Base-by-base conservation (phyloP, 2,113 vertebrate species). In the Actenoides lindsayi region DNA sequence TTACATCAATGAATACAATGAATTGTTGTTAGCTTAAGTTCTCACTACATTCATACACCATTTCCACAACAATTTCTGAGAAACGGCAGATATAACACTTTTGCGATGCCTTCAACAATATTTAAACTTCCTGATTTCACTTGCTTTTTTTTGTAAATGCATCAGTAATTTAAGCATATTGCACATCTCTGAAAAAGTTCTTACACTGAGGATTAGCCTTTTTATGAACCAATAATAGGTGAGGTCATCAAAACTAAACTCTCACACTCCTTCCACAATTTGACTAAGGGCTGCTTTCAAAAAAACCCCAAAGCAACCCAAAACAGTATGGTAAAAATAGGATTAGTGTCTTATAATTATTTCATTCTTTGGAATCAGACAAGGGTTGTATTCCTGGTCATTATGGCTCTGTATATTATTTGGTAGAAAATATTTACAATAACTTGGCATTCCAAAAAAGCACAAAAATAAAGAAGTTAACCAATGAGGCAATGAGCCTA, bases 391-490 rank as follows among this genome's bases (percentile, higher is more conserved):
- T 24, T 90, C 46, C 65, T 56, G 63, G 48, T 76, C 53, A 82
- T 37, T 62, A 92, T 42, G 39, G 79, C 70, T 41, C 10, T n/a
- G 28, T 19, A 35, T 39, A 13, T 28, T 79, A 63, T 92, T 93
- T 96, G 74, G 81, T 83, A 94, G 94, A 83, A 90, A 85, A 89
- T 60, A 82, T 18, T 57, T 90, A 65, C 48, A 96, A 18, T 63
- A 94, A 83, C 60, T 94, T 91, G 82, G 95, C 74, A 90, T 96
- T 95, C 94, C 83, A 68, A 90, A 97, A 90, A 71, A 92, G n/a
- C 28, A 76, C 42, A 94, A 79, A 67, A 77, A 62, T 37, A 94
- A 91, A 77, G 84, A 96, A 95, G 73, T 91, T 82, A 86, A 94
- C 39, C 74, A 90, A 75, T 62, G 46, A 90, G 89, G 87, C 95